Conservation (phyloP, 1,140 invertebrate species). For the Heliconius hewitsoni region DNA sequence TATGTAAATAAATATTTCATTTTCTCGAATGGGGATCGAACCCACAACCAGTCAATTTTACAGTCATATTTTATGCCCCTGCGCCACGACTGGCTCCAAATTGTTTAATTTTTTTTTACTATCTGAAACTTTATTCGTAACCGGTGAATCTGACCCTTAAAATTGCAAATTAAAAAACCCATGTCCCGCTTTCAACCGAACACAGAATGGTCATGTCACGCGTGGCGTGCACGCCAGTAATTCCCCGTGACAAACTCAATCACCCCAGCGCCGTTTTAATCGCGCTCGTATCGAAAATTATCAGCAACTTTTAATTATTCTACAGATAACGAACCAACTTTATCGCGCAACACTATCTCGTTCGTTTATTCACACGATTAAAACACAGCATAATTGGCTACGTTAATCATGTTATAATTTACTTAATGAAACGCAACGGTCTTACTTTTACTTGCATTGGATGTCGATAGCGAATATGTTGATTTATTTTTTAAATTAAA, state of each 20-base stretch:
- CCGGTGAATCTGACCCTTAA: no score
- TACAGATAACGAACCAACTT: slow-evolving; percentile 25
- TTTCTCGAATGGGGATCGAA: no score
- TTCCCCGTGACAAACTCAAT: slow-evolving; percentile 33
- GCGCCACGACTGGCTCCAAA: no score
- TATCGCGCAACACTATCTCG: slow-evolving; percentile 29
- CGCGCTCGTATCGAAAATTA: slow-evolving; percentile 28
- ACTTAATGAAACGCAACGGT: slow-evolving; percentile 14
- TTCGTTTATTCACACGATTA: slow-evolving; percentile 26
- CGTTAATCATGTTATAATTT: slow-evolving; percentile 28
- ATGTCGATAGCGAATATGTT: neutral
- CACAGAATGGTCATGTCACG: no score
- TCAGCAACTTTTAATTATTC: slow-evolving; percentile 31
- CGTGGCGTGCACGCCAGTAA: slow-evolving; percentile 19
- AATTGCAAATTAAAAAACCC: no score
- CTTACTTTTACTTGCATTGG: neutral
- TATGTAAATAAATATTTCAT: no score
- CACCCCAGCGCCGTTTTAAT: slow-evolving; percentile 24
- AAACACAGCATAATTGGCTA: slow-evolving; percentile 20
- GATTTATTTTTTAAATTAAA: neutral
- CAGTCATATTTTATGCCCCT: no score
- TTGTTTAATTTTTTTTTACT: no score
- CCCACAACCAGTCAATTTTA: no score
- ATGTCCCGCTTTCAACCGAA: no score
- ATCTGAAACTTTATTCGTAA: no score